phyloP scores from a whole-genome alignment of 2,113 vertebrate species.

The Hemibagrus wyckioides region DNA sequence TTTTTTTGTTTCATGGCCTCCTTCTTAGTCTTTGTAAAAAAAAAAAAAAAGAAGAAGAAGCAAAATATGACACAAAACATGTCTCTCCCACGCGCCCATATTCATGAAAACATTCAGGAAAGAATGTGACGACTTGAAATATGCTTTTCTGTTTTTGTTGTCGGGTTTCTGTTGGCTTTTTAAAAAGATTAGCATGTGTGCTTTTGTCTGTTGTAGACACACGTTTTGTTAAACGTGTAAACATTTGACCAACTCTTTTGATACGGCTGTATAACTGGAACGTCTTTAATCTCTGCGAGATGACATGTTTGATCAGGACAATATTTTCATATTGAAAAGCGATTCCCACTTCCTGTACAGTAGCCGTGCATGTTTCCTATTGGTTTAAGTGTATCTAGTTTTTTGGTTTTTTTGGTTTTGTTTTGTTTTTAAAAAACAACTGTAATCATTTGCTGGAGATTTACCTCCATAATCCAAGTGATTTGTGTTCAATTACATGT shows the following conservation, averaged over 20 bases:
- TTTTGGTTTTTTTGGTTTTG: conserved; percentile 32
- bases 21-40: conserved; percentile 34
- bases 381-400: conserved; percentile 47
- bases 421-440: conserved; percentile 6
- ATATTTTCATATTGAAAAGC: conserved; percentile 61
- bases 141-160: not conserved
- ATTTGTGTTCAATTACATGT: conserved; percentile 23
- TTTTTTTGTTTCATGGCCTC: not conserved
- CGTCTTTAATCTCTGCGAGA: conserved; percentile 58
- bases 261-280: conserved; percentile 49
- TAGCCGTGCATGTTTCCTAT: conserved; percentile 55
- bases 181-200: conserved; percentile 38
- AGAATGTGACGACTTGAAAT: conserved; percentile 8
- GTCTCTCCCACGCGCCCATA: not conserved
- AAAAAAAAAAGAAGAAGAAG: not conserved
- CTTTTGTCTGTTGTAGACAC: conserved; percentile 35
- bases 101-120: conserved; percentile 8
- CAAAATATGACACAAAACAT: not conserved
- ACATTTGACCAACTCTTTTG: conserved; percentile 50
- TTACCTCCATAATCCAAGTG: conserved; percentile 25
- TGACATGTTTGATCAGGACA: conserved; percentile 49
- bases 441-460: conserved; percentile 53
- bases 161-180: not conserved
- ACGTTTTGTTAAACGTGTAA: conserved; percentile 44
- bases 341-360: conserved; percentile 50